Conservation (phyloP, 2,797 vertebrate species). For the Acestrorhynchus altus region DNA sequence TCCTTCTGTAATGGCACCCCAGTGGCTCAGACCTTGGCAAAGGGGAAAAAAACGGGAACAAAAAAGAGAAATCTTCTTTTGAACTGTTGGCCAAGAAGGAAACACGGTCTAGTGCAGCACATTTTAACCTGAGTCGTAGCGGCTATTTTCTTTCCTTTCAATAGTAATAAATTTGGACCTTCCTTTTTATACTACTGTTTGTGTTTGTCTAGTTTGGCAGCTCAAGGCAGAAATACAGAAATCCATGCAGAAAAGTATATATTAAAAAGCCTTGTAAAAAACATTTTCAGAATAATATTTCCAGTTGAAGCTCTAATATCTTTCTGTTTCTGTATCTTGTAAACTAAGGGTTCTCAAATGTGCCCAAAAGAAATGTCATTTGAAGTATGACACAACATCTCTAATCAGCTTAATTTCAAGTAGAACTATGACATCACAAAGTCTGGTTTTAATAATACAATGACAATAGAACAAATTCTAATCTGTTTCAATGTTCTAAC, state of each 20-base stretch:
- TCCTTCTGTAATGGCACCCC: constrained; percentile 72
- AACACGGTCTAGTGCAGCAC: constrained; percentile 76
- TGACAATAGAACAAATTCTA: too few relatives aligned
- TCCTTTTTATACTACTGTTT: constrained; percentile 69
- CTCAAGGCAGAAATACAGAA: constrained; percentile 71
- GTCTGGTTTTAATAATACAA: too few relatives aligned
- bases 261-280: constrained; percentile 18
- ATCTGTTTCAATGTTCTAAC: too few relatives aligned
- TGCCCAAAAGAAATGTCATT: too few relatives aligned
- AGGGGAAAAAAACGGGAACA: constrained; percentile 74
- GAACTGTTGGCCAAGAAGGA: constrained; percentile 77
- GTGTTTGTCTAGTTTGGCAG: constrained; percentile 71
- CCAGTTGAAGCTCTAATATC: too few relatives aligned
- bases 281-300: too few relatives aligned
- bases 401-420: too few relatives aligned
- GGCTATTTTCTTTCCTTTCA: constrained; percentile 74
- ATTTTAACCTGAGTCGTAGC: constrained; percentile 77
- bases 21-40: constrained; percentile 72
- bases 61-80: constrained; percentile 65
- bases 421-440: too few relatives aligned
- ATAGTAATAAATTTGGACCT: constrained; percentile 72
- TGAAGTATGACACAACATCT: too few relatives aligned
- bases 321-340: too few relatives aligned
- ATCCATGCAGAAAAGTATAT: constrained; percentile 58
- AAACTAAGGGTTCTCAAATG: too few relatives aligned